Base-by-base conservation (phyloP, 2,113 vertebrate species). In the Muntiacus reevesi region DNA sequence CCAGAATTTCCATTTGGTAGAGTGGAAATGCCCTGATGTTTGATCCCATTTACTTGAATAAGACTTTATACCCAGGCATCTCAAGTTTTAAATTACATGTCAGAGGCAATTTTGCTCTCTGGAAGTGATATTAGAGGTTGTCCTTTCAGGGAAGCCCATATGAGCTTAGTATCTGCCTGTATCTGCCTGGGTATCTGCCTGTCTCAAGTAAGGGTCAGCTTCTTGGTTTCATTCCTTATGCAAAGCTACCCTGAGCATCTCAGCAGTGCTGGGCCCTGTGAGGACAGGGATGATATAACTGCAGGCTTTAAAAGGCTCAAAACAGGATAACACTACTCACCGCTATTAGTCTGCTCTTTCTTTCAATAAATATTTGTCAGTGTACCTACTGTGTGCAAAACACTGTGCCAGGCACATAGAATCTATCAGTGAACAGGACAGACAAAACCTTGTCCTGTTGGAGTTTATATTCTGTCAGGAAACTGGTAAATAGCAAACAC, bases 41-140 rank as follows among this genome's bases (percentile, higher is more conserved):
- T 98, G 98, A 98, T 98, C 98, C 95, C 98, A 98, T 99, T 99
- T 98, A 98, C 97, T 96, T 96, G 92, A 98, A 97, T 98, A 98
- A 98, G 97, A 98, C 86, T 97, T 98, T 98, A 98, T 98, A 98
- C 97, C 96, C 96, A 97, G 95, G 94, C 83, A 97, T 97, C 97
- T 98, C 92, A 87, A 92, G 54, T 98, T 99, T 98, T 97, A 98
- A 98, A 98, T 99, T 98, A 97, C 87, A 74, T 91, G 98, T 98
- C 98, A 98, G 91, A 96, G 97, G 91, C 74, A 98, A 98, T 99
- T 98, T 98, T 98, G 90, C 86, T 97, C 67, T 86, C 64, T 79
- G 88, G 88, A 97, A 17, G 23, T 97, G 98, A 98, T 83, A 76
- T 25, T 95, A 79, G 79, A 81, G 19, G 79, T 76, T 96, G 82